These are phyloP conservation scores for Porphyrio hochstetteri DNA, from an alignment of 2,113 vertebrate species.

Conservation along the genomic window DNA sequence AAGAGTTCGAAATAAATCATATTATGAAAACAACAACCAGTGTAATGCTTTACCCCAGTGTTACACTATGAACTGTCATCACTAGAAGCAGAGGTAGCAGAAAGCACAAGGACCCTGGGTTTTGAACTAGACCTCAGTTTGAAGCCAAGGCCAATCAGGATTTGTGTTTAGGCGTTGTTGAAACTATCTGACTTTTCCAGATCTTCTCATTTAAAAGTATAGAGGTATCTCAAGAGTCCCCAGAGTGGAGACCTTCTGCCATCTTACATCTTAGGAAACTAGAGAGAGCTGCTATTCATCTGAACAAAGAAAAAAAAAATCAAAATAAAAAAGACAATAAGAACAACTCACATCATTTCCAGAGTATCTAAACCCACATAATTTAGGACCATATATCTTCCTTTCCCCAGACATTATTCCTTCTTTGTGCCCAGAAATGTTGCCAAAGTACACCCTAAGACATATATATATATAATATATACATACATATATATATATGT, in stretches of 20 bases:
- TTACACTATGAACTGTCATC: background rate
- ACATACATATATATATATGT: background rate
- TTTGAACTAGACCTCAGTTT: background rate
- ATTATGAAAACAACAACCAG: background rate
- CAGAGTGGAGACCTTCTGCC: background rate
- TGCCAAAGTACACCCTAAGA: background rate
- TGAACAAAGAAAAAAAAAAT: background rate
- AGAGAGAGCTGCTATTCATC: background rate
- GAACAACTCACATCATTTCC: background rate
- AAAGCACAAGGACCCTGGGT: background rate
- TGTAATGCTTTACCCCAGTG: fast-evolving
- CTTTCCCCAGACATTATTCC: background rate
- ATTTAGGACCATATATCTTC: background rate
- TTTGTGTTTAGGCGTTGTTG: background rate
- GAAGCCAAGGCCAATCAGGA: background rate
- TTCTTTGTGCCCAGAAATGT: background rate
- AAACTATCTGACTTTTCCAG: background rate
- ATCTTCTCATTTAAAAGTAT: background rate
- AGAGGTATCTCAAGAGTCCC: background rate
- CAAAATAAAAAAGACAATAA: background rate
- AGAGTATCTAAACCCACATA: background rate
- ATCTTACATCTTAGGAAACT: background rate
- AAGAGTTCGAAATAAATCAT: background rate
- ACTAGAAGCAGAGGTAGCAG: background rate
- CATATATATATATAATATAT: background rate